These are phyloP conservation scores for Nyctibius grandis DNA, from an alignment of 2,797 vertebrate genomes.

Conservation along the genomic window DNA sequence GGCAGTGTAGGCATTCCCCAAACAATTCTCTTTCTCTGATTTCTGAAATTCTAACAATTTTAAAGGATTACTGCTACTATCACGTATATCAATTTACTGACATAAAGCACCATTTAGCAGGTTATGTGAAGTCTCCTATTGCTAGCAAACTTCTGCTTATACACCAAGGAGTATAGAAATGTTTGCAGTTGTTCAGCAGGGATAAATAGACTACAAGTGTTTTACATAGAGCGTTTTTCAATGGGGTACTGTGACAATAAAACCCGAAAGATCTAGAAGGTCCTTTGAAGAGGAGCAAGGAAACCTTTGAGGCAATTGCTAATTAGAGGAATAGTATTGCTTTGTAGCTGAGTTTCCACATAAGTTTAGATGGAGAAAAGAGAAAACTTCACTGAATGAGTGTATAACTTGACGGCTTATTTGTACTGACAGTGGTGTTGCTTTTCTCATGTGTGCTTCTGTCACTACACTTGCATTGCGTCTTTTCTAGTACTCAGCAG, in stretches of 20 bases:
- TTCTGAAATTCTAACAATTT: not conserved
- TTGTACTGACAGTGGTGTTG: not conserved
- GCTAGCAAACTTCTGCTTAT: not conserved
- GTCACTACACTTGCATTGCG: not conserved
- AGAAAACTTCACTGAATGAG: not conserved
- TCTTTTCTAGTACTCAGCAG: not conserved
- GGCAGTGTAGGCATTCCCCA: not conserved
- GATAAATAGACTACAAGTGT: not conserved
- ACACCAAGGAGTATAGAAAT: not conserved
- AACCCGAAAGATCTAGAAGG: not conserved
- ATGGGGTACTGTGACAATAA: not conserved
- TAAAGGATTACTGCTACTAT: not conserved
- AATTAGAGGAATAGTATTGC: not conserved
- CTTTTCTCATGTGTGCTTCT: not conserved
- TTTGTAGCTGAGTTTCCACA: not conserved
- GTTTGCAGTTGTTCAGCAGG: not conserved
- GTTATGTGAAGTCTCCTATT: not conserved
- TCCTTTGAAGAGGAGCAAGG: not conserved
- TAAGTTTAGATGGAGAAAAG: not conserved
- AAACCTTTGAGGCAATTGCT: not conserved
- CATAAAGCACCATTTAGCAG: not conserved
- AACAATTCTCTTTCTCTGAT: not conserved
- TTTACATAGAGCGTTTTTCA: not conserved
- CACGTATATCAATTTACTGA: not conserved
- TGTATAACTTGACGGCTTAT: not conserved